Evolutionary conservation across 92 coral and sea anemone species (phyloP).

Genomic region (Palythoa grandis): DNA sequence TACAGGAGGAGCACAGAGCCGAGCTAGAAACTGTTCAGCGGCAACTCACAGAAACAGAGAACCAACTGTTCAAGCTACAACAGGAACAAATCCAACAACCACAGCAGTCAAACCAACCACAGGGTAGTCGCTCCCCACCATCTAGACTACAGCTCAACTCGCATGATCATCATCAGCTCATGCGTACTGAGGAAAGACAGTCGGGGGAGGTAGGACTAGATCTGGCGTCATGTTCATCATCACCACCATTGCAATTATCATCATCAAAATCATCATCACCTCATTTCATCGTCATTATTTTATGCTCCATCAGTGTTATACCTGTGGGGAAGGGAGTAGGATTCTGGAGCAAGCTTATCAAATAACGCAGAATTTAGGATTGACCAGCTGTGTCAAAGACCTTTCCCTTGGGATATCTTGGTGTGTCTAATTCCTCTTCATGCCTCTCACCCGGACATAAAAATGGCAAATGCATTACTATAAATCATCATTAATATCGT

Average conservation of each 20-base stretch:
- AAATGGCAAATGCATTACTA: neutral
- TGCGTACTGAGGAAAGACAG: slow-evolving; percentile 87
- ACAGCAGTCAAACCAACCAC: slow-evolving; percentile 50
- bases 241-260: neutral
- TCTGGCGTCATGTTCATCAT: neutral
- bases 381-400: no score
- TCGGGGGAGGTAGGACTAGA: slow-evolving; percentile 85
- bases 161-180: slow-evolving; percentile 66
- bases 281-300: no score
- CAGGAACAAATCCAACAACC: slow-evolving; percentile 60
- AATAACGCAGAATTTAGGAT: no score
- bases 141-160: slow-evolving; percentile 54
- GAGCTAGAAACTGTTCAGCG: slow-evolving; percentile 74
- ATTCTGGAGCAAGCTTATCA: no score
- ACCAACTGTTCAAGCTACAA: slow-evolving; percentile 58
- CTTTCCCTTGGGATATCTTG: no score
- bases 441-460: no score
- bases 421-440: no score
- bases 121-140: slow-evolving; percentile 63
- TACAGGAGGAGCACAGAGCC: slow-evolving; percentile 78
- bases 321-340: no score
- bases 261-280: neutral
- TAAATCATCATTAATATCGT: neutral
- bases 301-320: no score
- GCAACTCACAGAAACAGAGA: slow-evolving; percentile 84